These are phyloP conservation scores for Lochmaea capreae DNA, from an alignment of 2,888 invertebrate genomes.

Conservation along the genomic window DNA sequence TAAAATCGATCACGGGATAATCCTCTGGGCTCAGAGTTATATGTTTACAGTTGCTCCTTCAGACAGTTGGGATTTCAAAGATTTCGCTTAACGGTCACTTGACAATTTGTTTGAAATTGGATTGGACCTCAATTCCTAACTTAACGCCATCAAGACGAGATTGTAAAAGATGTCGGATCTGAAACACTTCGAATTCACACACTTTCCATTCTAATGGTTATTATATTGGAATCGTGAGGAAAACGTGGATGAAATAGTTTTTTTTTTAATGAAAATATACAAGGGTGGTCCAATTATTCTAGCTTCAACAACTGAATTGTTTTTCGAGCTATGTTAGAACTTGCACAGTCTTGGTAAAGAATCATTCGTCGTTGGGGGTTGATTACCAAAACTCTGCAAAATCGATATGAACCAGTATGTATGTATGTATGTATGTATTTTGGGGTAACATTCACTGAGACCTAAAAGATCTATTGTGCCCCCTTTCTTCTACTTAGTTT, in stretches of 20 bases:
- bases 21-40: constrained; percentile 61
- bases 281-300: no score
- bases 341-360: no score
- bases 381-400: no score
- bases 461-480: no score
- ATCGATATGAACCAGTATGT: no score
- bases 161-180: constrained; percentile 40
- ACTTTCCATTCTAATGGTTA: constrained; percentile 34
- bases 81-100: constrained; percentile 64
- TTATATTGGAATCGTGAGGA: constrained; percentile 32
- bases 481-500: no score
- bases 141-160: constrained; percentile 46
- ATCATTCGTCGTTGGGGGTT: no score
- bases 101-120: constrained; percentile 64
- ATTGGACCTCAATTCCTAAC: constrained; percentile 55
- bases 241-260: constrained; percentile 8
- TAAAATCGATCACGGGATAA: constrained; percentile 63
- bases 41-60: constrained; percentile 61
- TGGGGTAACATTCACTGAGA: no score
- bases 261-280: neutral
- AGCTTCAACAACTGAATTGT: no score
- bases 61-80: constrained; percentile 63
- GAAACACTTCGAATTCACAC: constrained; percentile 27
- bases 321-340: no score
- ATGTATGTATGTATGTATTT: no score